Conservation (phyloP, 2,888 invertebrate genomes). For the Opisthograptis luteolata region DNA sequence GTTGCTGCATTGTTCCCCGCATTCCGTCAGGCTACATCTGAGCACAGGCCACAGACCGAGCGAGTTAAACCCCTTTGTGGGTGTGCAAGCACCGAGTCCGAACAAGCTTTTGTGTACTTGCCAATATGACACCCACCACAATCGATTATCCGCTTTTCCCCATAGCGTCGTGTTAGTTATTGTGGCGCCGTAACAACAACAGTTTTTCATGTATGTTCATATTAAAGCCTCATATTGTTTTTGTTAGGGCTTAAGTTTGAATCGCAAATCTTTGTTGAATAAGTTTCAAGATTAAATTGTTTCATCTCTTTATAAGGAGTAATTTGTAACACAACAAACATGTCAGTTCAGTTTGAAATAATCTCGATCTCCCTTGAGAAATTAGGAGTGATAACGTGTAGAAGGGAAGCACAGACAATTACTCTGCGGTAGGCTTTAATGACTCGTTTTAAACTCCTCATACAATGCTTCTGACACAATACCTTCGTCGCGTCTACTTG, state of each 20-base stretch:
- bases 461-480: constrained; percentile 65
- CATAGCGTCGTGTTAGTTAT: constrained; percentile 10
- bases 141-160: constrained; percentile 62
- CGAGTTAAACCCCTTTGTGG: constrained; percentile 56
- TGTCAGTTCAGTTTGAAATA: not conserved
- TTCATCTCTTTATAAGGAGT: too few species aligned
- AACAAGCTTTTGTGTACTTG: constrained; percentile 55
- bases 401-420: constrained; percentile 62
- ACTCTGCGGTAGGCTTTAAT: constrained; percentile 61
- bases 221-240: too few species aligned
- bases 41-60: constrained; percentile 34
- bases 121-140: constrained; percentile 64
- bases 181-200: too few species aligned
- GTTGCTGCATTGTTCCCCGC: constrained; percentile 38
- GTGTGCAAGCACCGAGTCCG: constrained; percentile 57
- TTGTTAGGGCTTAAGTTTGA: too few species aligned
- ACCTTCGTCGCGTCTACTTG: constrained; percentile 59
- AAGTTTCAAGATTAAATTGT: too few species aligned
- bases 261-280: too few species aligned
- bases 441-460: constrained; percentile 69
- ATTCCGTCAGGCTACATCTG: constrained; percentile 47
- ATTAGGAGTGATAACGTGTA: constrained; percentile 55
- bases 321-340: too few species aligned
- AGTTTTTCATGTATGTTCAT: too few species aligned
- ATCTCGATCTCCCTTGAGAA: constrained; percentile 44